These are phyloP conservation scores for Sminthurides bifidus DNA, from an alignment of 1,140 invertebrate species.

Conservation along the genomic window DNA sequence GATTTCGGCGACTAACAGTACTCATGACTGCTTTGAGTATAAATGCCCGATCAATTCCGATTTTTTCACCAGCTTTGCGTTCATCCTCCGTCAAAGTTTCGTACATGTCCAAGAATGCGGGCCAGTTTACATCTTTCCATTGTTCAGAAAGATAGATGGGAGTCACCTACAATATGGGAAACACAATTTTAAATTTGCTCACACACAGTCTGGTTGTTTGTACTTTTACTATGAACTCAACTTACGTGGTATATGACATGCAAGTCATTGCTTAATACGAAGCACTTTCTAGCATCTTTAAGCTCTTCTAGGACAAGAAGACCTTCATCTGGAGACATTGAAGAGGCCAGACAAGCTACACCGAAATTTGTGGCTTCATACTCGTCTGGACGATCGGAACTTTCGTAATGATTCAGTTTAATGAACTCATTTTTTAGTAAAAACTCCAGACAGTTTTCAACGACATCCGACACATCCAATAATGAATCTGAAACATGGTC, in stretches of 20 bases:
- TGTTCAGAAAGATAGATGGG: conserved; percentile 69
- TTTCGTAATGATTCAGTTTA: conserved; percentile 22
- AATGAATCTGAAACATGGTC: no score
- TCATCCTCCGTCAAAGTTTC: conserved; percentile 61
- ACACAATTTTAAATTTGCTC: background rate
- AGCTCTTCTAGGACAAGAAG: conserved; percentile 79
- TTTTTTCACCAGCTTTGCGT: conserved; percentile 73
- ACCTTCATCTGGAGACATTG: conserved; percentile 82
- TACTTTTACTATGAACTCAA: conserved; percentile 44
- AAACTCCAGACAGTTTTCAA: conserved; percentile 45
- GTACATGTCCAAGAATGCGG: conserved; percentile 72
- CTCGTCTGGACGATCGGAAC: conserved; percentile 35
- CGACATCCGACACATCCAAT: no score
- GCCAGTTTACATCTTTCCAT: conserved; percentile 74
- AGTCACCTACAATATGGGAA: conserved; percentile 39
- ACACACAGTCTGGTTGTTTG: background rate
- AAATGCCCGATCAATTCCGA: conserved; percentile 82
- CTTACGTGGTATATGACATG: conserved; percentile 83
- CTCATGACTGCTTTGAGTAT: conserved; percentile 66
- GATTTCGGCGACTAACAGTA: conserved; percentile 42
- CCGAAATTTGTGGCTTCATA: conserved; percentile 79
- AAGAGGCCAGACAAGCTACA: conserved; percentile 82
- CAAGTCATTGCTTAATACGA: conserved; percentile 87
- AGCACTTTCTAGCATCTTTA: conserved; percentile 73
- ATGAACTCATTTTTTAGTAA: conserved; percentile 47